These are phyloP conservation scores for Cranoglanis bouderius DNA, from an alignment of 2,113 vertebrate species.

Conservation along the genomic window DNA sequence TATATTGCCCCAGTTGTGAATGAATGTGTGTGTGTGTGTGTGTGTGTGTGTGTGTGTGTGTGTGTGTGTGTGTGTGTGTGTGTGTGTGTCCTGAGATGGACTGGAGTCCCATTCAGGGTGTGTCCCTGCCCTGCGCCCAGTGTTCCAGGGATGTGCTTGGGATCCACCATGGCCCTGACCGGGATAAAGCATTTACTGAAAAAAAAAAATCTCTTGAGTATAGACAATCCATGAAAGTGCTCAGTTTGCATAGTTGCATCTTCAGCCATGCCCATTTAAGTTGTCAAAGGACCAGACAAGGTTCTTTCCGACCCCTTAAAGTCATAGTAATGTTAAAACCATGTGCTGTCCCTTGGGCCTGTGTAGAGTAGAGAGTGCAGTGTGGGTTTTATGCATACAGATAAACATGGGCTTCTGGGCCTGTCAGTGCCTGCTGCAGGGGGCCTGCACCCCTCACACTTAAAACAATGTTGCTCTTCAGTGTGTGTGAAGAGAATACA, in stretches of 20 bases:
- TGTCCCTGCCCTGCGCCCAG: not conserved
- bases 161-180: not conserved
- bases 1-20: not conserved
- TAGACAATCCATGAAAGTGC: not conserved
- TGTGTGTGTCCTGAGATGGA: not conserved
- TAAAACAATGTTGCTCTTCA: slow-evolving; percentile 74
- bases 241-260: not conserved
- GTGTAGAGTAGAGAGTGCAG: slow-evolving; percentile 68
- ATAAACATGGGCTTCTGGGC: slow-evolving; percentile 80
- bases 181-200: not conserved
- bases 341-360: slow-evolving; percentile 77
- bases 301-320: not conserved
- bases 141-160: not conserved
- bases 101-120: not conserved
- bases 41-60: not conserved
- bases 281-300: slow-evolving; percentile 22
- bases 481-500: slow-evolving; percentile 63
- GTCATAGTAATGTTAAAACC: slow-evolving; percentile 65
- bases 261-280: slow-evolving; percentile 27
- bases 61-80: too few relatives aligned
- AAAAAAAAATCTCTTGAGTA: not conserved
- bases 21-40: too few relatives aligned
- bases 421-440: slow-evolving; percentile 79
- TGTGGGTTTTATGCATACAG: slow-evolving; percentile 80
- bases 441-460: slow-evolving; percentile 71